These are phyloP conservation scores for Prionace glauca DNA, from an alignment of 2,797 vertebrate genomes.

Conservation along the genomic window DNA sequence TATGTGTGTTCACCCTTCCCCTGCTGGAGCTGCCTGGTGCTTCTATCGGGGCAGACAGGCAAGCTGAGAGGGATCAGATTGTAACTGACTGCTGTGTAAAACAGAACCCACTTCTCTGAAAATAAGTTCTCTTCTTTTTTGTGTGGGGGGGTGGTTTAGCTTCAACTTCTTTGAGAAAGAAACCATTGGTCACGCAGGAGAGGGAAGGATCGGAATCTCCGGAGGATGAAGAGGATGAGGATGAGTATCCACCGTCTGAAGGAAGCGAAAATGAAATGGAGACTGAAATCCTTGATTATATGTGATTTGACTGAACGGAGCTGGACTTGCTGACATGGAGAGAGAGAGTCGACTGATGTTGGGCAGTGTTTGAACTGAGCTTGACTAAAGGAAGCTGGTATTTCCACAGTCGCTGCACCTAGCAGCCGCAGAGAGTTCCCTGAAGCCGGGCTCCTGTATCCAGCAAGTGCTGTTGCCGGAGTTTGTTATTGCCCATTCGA, in stretches of 20 bases:
- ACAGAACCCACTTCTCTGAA: neutral
- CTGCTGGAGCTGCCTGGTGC: neutral
- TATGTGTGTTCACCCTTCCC: neutral
- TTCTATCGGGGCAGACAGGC: neutral
- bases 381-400: neutral
- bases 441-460: neutral
- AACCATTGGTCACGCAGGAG: conserved; percentile 54
- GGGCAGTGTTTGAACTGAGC: neutral
- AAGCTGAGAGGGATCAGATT: too few relatives aligned
- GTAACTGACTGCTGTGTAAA: neutral
- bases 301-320: conserved; percentile 54
- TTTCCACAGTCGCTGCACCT: neutral
- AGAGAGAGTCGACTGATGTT: neutral
- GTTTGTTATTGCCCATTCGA: neutral
- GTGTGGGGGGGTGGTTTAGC: conserved; percentile 38
- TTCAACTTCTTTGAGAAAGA: conserved; percentile 45
- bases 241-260: conserved; percentile 84
- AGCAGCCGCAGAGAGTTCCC: neutral
- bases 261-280: conserved; percentile 98
- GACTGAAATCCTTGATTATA: conserved; percentile 89
- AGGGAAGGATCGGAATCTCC: conserved; percentile 60
- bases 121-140: conserved; percentile 44
- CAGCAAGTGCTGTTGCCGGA: neutral
- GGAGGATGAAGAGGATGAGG: conserved; percentile 68
- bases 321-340: neutral